These are phyloP conservation scores for Montipora sp. DNA, from an alignment of 64 coral and sea anemone genomes.

Conservation along the genomic window DNA sequence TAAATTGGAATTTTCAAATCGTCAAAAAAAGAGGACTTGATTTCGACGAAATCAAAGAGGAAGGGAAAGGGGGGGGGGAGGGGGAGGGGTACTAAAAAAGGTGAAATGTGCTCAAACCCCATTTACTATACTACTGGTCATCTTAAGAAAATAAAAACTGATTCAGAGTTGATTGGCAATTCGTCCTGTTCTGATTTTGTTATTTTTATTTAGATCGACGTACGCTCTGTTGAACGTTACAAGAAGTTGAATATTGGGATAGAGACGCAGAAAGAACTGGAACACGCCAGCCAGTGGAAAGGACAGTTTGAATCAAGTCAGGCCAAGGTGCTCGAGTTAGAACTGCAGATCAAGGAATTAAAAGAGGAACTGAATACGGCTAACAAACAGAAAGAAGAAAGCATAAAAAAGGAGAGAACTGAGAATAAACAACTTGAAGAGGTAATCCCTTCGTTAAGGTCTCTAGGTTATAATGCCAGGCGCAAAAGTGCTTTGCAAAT, in stretches of 20 bases:
- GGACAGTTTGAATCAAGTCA: constrained; percentile 70
- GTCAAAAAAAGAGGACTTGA: too few species aligned
- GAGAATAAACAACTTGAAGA: constrained; percentile 68
- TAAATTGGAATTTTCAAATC: too few species aligned
- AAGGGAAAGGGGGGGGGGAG: too few species aligned
- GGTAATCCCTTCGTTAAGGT: constrained; percentile 68
- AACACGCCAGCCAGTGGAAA: constrained; percentile 92
- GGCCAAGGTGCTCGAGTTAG: constrained; percentile 62
- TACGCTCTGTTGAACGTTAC: constrained; percentile 90
- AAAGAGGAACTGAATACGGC: constrained; percentile 38
- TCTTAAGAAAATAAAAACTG: too few species aligned
- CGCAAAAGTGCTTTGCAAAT: too few species aligned
- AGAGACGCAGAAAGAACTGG: constrained; percentile 92
- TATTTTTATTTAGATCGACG: constrained; percentile 81
- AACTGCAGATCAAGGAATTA: constrained; percentile 76
- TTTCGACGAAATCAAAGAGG: too few species aligned
- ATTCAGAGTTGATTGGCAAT: too few species aligned
- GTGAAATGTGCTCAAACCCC: too few species aligned
- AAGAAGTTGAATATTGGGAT: constrained; percentile 95
- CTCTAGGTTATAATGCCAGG: too few species aligned
- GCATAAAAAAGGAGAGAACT: constrained; percentile 12
- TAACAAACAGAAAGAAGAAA: constrained; percentile 59
- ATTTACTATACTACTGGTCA: too few species aligned
- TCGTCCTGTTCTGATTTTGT: neutral
- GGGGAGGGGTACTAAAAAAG: too few species aligned